These are phyloP conservation scores for Homarus gammarus DNA, from an alignment of 2,888 invertebrate species.

Conservation along the genomic window DNA sequence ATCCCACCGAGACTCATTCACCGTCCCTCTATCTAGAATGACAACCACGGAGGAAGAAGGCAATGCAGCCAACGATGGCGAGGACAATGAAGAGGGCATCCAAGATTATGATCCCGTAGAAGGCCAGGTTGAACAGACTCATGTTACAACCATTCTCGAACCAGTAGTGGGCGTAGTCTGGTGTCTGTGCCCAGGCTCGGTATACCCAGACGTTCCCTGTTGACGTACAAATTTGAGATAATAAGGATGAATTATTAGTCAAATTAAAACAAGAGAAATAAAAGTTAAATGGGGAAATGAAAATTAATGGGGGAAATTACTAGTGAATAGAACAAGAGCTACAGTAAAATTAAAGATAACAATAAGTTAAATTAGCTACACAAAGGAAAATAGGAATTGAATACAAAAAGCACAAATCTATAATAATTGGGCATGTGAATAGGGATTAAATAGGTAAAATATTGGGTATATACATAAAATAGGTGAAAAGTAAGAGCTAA, in stretches of 20 bases:
- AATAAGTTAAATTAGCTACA: too few species aligned
- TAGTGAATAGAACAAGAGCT: too few species aligned
- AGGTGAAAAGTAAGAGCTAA: too few species aligned
- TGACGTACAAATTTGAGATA: too few species aligned
- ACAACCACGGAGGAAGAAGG: slow-evolving; percentile 50
- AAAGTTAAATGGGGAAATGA: too few species aligned
- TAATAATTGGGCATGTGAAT: too few species aligned
- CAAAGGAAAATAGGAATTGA: too few species aligned
- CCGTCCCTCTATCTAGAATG: background rate
- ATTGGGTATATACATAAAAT: too few species aligned
- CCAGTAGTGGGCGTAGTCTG: slow-evolving; percentile 74
- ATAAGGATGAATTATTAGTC: background rate
- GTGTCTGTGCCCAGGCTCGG: slow-evolving; percentile 59
- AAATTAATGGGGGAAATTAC: too few species aligned
- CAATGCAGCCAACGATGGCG: slow-evolving; percentile 35
- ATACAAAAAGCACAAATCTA: too few species aligned
- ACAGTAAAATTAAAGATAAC: too few species aligned
- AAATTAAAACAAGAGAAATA: background rate
- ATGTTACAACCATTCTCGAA: slow-evolving; percentile 68
- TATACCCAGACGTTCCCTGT: slow-evolving; percentile 74
- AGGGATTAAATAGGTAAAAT: too few species aligned
- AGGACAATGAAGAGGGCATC: slow-evolving; percentile 52
- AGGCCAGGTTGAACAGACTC: slow-evolving; percentile 46
- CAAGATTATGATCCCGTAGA: slow-evolving; percentile 64
- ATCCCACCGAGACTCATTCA: background rate